These are phyloP conservation scores for Drosophila littoralis DNA, from an alignment of 1,140 invertebrate genomes.

Conservation along the genomic window DNA sequence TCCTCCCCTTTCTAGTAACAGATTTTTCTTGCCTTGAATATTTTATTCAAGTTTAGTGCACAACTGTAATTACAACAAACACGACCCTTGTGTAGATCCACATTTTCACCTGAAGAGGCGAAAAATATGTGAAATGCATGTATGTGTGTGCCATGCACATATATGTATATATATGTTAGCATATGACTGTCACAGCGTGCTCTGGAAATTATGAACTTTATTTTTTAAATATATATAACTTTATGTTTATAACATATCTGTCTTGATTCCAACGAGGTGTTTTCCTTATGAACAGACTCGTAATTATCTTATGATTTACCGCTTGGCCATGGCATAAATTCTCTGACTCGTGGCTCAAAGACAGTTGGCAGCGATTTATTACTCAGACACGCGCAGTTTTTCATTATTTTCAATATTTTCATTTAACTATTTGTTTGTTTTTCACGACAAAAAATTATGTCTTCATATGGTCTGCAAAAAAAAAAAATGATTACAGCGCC, in stretches of 20 bases:
- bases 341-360: background rate
- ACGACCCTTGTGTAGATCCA: background rate
- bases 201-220: no score
- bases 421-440: conserved; percentile 56
- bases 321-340: conserved; percentile 16
- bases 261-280: background rate
- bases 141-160: no score
- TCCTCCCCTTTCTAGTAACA: conserved; percentile 38
- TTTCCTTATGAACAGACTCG: background rate
- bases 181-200: no score
- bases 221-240: background rate
- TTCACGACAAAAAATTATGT: conserved; percentile 36
- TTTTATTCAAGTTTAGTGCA: conserved; percentile 64
- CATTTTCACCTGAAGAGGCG: no score
- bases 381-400: conserved; percentile 14
- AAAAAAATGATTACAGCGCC: conserved; percentile 28
- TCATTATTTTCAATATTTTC: conserved; percentile 61
- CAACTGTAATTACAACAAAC: conserved; percentile 34
- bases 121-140: background rate
- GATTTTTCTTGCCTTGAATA: conserved; percentile 64
- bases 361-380: conserved; percentile 8
- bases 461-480: conserved; percentile 32
- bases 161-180: background rate
- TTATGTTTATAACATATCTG: background rate
- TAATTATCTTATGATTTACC: conserved; percentile 61